Conservation (phyloP, 2,888 invertebrate species). For the Anoncus sp. region DNA sequence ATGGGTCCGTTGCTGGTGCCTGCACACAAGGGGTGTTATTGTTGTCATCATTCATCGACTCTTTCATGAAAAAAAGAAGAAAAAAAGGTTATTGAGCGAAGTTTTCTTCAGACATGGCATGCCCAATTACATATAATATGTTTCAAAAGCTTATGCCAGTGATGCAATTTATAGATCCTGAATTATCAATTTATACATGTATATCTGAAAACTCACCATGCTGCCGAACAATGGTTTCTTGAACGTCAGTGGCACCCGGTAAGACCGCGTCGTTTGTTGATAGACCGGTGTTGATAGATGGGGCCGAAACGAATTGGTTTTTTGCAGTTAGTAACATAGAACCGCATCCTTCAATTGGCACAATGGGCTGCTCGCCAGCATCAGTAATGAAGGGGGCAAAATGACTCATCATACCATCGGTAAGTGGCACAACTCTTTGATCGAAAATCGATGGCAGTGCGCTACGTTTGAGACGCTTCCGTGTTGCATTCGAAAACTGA, state of each 20-base stretch:
- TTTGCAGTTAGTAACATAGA: too few relatives aligned
- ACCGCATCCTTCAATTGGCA: too few relatives aligned
- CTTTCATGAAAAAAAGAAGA: background rate
- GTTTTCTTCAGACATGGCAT: too few relatives aligned
- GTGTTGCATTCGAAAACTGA: background rate
- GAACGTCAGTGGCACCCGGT: background rate
- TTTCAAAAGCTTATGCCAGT: too few relatives aligned
- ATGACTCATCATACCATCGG: background rate
- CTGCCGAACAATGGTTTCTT: background rate
- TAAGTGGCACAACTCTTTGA: background rate
- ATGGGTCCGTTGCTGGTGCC: background rate
- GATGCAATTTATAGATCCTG: too few relatives aligned
- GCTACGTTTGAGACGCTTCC: background rate
- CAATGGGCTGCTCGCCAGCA: background rate
- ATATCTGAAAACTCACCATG: background rate
- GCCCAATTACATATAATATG: too few relatives aligned
- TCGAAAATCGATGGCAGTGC: constrained; percentile 13
- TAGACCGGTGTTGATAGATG: too few relatives aligned
- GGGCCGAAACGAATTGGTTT: too few relatives aligned
- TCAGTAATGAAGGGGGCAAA: background rate
- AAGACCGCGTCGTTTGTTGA: too few relatives aligned
- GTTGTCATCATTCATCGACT: background rate
- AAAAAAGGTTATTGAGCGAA: too few relatives aligned
- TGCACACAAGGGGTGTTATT: background rate
- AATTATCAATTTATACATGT: too few relatives aligned